Evolutionary conservation across 2,888 invertebrate species (phyloP), one percentile per base, ranked within the genome.

Genomic region (Dastarcus helophoroides): DNA sequence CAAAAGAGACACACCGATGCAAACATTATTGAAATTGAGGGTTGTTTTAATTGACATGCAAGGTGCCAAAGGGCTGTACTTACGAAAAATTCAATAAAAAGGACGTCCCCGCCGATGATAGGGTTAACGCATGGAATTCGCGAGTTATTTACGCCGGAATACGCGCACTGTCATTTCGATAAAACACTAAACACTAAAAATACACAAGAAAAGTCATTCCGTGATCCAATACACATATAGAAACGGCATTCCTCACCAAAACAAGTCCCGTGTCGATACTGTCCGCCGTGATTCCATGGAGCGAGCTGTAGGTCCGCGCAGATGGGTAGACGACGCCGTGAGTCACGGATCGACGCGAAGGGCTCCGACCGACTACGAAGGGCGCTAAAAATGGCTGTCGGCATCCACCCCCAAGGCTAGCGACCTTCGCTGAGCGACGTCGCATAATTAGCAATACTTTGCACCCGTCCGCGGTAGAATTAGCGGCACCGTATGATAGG

Each of bases 251-350:
- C 33, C 29, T 14, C 19, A 29, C 40, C 47, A 37, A 44, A 40
- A 46, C 48, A 43, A 43, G 41, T 41, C 46, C 47, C 48, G 47
- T 43, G 46, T 41, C 48, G 42, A 48, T 48, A 48, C 48, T 46
- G 39, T 41, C 37, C 39, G 32, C 24, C 14, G 32, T 34, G 32
- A n/a, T n/a, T n/a, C n/a, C n/a, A n/a, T n/a, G n/a, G n/a, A n/a
- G n/a, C n/a, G n/a, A n/a, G n/a, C n/a, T 39, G 35, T 40, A 31
- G 31, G 33, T 30, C 15, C 42, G 48, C 48, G 48, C 46, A 47
- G 46, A 45, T 44, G 45, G 45, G 32, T 22, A 25, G 41, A 42
- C 39, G 42, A 43, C 42, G 40, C 38, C 26, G 14, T 27, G 29
- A 14, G 41, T 19, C 36, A 23, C 39, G 38, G 41, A 36, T 12